phyloP scores from a whole-genome alignment of 2,113 vertebrate species.

The Oryzias celebensis region DNA sequence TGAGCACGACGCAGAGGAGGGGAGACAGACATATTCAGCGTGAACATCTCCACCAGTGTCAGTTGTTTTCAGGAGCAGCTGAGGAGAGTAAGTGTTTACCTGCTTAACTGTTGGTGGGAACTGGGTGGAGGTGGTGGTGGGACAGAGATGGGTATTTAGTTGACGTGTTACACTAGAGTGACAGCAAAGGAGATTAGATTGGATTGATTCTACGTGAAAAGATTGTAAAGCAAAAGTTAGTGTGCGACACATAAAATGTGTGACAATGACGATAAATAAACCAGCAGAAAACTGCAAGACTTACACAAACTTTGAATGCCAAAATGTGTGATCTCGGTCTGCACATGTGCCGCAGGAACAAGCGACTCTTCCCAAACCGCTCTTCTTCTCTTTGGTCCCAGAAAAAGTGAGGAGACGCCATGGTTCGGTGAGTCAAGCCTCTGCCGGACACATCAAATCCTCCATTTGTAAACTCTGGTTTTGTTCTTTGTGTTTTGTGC shows the following conservation, averaged over 20 bases:
- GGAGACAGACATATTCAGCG: slow-evolving; percentile 27
- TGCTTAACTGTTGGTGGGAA: slow-evolving; percentile 21
- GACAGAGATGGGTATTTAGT: slow-evolving; percentile 18
- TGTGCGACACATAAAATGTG: slow-evolving; percentile 5
- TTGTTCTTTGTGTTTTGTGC: slow-evolving; percentile 28
- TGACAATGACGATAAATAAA: neutral
- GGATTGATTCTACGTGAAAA: neutral
- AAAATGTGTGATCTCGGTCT: slow-evolving; percentile 7
- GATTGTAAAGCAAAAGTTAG: neutral
- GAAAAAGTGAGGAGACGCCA: slow-evolving; percentile 57
- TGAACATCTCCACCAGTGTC: slow-evolving; percentile 26
- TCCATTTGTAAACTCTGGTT: slow-evolving; percentile 12
- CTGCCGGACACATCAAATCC: neutral
- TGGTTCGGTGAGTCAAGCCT: slow-evolving; percentile 79
- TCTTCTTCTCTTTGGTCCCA: slow-evolving; percentile 41
- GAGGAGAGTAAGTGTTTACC: slow-evolving; percentile 64
- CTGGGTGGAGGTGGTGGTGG: neutral
- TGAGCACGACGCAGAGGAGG: slow-evolving; percentile 54
- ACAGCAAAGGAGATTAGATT: slow-evolving; percentile 3
- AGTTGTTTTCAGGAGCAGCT: slow-evolving; percentile 56
- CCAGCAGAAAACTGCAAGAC: neutral
- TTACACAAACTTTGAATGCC: neutral
- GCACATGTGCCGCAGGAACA: slow-evolving; percentile 32
- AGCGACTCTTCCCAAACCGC: slow-evolving; percentile 16
- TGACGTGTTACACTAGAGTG: neutral